Base-by-base conservation (phyloP, 2,888 invertebrate species). In the Idaea biselata region DNA sequence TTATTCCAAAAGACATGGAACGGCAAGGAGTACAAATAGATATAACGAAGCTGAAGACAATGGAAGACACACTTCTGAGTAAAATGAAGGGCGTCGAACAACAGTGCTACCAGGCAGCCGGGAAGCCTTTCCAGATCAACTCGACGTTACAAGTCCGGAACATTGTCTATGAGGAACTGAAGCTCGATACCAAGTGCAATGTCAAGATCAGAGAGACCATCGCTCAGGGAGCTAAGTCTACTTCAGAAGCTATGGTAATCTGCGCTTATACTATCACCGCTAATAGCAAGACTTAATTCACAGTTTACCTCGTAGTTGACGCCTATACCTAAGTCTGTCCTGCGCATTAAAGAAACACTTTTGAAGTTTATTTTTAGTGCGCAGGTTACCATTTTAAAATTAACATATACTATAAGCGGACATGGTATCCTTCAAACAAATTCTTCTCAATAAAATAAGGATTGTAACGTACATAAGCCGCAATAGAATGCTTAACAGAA, bases 161-260 rank as follows among this genome's bases (percentile, higher is more conserved):
- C 3, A 79, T 93, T 25, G 66, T 93, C 25, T 93, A 91, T 71
- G 91, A 91, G 18, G 89, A 93, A 65, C 73, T 93, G 64, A 78
- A 85, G 63, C 78, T 93, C 16, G 91, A 93, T 68, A 68, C 76
- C 11, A 83, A 82, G 64, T 77, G 78, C 65, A 85, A 87, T 59
- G 73, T 93, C 11, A 82, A 76, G 65, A 82, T 93, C 18, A 80
- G 79, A 63, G 87, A 85, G 70, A 93, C 93, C 0, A 33, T 82
- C 6, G 62, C 74, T 17, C 82, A 77, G 60, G 88, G 89, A 1
- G 87, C 81, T 0, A 93, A 91, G 69, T 92, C 93, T 31, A 93
- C 93, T 0, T 89, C 89, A 0, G 93, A 93, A 70, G 71, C 82
- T 55, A 87, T 87, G 86, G 93, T 93, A 58, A 69, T 44, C 14